Conservation (phyloP, 2,113 vertebrate species). For the Gnathonemus longibarbis region DNA sequence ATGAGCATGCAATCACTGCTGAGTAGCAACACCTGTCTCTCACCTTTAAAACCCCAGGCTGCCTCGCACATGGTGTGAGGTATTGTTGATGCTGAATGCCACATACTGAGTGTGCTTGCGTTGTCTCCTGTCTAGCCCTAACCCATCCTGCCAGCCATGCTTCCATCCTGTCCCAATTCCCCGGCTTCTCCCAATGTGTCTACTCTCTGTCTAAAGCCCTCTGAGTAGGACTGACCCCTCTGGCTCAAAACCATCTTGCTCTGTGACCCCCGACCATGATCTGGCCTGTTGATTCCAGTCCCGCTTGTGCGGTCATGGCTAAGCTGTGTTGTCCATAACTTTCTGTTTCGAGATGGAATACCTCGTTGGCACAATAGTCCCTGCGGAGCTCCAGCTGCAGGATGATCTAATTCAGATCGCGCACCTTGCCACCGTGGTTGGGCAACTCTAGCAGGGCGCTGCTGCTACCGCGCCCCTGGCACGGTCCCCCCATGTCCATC, state of each 20-base stretch:
- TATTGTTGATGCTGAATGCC: not conserved
- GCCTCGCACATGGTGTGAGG: not conserved
- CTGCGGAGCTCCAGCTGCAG: too few relatives aligned
- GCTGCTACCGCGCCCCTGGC: too few relatives aligned
- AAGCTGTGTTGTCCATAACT: not conserved
- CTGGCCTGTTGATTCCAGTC: not conserved
- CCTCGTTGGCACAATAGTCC: too few relatives aligned
- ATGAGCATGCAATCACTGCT: too few relatives aligned
- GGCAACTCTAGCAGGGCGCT: too few relatives aligned
- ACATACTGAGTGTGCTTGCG: not conserved
- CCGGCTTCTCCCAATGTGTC: not conserved
- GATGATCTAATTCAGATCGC: too few relatives aligned
- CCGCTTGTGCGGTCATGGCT: not conserved
- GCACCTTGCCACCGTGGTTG: too few relatives aligned
- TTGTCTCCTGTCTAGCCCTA: not conserved
- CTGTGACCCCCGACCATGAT: not conserved
- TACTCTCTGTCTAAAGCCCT: not conserved
- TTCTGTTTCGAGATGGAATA: too few relatives aligned
- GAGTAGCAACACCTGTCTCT: too few relatives aligned
- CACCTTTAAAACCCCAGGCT: too few relatives aligned
- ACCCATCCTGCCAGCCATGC: not conserved
- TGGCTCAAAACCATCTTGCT: not conserved
- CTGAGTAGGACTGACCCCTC: not conserved
- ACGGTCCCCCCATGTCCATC: too few relatives aligned
- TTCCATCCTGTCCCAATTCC: not conserved